A percentile compares a stretch with the other conserved stretches of the same genome.
phyloP scores from a whole-genome alignment of 2,888 invertebrate species.

The Tethea ocularis region DNA sequence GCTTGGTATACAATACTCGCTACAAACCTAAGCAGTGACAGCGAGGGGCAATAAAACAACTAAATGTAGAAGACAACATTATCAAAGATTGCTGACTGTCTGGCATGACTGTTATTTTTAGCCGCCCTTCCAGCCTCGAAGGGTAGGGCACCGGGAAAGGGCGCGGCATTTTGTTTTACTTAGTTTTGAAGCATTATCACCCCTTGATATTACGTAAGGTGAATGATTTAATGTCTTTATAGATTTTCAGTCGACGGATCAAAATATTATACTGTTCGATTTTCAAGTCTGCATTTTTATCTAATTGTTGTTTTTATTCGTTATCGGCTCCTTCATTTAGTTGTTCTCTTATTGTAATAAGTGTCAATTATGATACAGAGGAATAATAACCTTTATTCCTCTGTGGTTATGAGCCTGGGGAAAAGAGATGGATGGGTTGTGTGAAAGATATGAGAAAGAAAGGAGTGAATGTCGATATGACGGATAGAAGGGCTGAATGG shows the following conservation, averaged over 20 bases:
- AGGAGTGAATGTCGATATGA: too few species aligned
- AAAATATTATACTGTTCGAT: background rate
- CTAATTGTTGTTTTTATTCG: background rate
- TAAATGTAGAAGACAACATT: constrained; percentile 1
- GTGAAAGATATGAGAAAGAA: too few species aligned
- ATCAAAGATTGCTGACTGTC: constrained; percentile 2
- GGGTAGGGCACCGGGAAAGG: constrained; percentile 43
- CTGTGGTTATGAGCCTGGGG: too few species aligned
- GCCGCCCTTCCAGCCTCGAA: constrained; percentile 1
- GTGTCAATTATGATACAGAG: too few species aligned
- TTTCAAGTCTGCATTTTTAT: background rate
- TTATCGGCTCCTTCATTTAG: background rate
- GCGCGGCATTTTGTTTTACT: constrained; percentile 45
- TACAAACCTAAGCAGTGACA: background rate
- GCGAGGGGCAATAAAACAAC: constrained; percentile 1
- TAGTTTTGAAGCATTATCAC: background rate
- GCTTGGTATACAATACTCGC: too few species aligned
- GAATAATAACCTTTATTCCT: too few species aligned
- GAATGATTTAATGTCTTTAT: background rate
- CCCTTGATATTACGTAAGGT: background rate
- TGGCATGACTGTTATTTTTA: constrained; percentile 8
- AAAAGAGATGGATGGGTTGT: too few species aligned
- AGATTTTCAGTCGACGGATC: too few species aligned
- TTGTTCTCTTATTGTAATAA: background rate
- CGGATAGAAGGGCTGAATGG: too few species aligned